Evolutionary conservation across 2,797 vertebrate species (phyloP).

Genomic region (Pterois miles): DNA sequence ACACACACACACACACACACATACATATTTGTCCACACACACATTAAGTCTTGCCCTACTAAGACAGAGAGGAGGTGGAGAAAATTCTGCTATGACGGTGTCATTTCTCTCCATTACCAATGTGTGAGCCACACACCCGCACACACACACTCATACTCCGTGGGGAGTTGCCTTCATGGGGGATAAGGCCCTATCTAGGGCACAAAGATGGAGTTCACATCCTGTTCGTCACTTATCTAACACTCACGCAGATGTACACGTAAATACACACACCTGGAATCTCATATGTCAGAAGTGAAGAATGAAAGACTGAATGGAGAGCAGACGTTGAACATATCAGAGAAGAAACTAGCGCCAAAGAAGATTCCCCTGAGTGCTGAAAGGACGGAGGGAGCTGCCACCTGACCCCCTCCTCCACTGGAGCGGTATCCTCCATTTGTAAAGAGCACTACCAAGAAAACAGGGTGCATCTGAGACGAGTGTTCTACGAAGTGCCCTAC

Average conservation of each 20-base stretch:
- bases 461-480: constrained; percentile 42
- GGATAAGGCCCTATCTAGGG: constrained; percentile 78
- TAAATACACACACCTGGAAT: constrained; percentile 58
- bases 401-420: constrained; percentile 31
- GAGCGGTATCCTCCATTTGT: constrained; percentile 25
- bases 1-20: constrained; percentile 25
- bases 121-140: constrained; percentile 71
- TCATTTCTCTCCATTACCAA: constrained; percentile 76
- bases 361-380: constrained; percentile 58
- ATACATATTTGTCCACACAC: constrained; percentile 64
- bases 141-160: constrained; percentile 57
- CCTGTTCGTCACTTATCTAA: constrained; percentile 65
- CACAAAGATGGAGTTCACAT: constrained; percentile 77
- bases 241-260: constrained; percentile 41
- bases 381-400: constrained; percentile 46
- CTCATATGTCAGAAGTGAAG: constrained; percentile 56
- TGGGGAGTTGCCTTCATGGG: constrained; percentile 76
- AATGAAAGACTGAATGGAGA: constrained; percentile 69
- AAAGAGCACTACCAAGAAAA: constrained; percentile 32
- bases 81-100: constrained; percentile 75
- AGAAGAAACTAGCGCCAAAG: constrained; percentile 39
- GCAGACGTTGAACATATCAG: constrained; percentile 45
- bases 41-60: constrained; percentile 70
- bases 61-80: constrained; percentile 66
- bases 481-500: constrained; percentile 54